Percentiles rank a stretch among this genome's conserved stretches.
These are phyloP conservation scores for Microtus oregoni DNA, from an alignment of 2,113 vertebrate genomes.

Conservation along the genomic window DNA sequence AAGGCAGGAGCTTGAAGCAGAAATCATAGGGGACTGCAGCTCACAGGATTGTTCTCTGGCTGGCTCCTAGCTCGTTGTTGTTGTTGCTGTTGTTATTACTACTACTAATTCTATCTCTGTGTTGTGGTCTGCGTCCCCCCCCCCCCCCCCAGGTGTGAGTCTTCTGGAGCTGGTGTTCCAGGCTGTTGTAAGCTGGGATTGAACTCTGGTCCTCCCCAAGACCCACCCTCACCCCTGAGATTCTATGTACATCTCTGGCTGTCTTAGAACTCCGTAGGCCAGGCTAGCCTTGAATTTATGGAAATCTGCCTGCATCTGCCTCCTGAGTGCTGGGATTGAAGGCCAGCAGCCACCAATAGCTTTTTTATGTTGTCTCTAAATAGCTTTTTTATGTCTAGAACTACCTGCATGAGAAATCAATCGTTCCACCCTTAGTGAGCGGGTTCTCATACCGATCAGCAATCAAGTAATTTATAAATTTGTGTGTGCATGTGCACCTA, in stretches of 20 bases:
- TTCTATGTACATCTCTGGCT: neutral
- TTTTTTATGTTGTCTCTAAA: neutral
- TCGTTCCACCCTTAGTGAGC: neutral
- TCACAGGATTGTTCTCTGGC: neutral
- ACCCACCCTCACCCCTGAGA: too few relatives aligned
- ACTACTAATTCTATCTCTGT: neutral
- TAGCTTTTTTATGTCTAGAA: neutral
- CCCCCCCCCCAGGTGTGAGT: rapidly evolving
- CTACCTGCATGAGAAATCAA: neutral
- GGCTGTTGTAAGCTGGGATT: too few relatives aligned
- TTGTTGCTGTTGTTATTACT: too few relatives aligned
- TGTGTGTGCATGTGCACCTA: neutral
- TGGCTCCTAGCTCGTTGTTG: neutral
- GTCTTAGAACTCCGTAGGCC: neutral
- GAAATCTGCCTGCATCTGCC: neutral
- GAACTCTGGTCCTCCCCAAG: too few relatives aligned
- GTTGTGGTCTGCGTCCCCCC: neutral
- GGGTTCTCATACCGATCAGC: neutral
- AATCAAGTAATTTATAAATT: neutral
- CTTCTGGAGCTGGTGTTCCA: neutral
- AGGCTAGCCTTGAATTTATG: neutral
- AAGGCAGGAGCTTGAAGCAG: neutral
- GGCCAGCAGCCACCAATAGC: neutral
- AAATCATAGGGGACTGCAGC: neutral
- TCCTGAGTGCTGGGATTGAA: neutral